Evolutionary conservation across 2,797 vertebrate species (phyloP).

Genomic region (Telmatherina bonti): DNA sequence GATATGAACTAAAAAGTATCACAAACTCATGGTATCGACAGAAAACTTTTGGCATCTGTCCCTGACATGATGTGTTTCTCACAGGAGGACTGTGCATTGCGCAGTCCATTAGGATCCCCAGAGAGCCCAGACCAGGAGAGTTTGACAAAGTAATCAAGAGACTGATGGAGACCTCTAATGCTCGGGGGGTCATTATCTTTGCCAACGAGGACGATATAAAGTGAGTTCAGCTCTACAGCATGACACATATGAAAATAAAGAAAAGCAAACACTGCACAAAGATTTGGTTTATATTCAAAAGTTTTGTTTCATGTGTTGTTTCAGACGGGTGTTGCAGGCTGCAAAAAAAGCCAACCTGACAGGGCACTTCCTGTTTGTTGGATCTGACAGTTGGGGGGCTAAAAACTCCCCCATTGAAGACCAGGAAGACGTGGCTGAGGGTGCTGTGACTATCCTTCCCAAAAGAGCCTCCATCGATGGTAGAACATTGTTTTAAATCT

Average conservation of each 20-base stretch:
- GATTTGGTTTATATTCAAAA: not conserved
- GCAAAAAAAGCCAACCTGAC: conserved; percentile 89
- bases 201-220: conserved; percentile 96
- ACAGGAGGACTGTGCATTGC: conserved; percentile 92
- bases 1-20: too few relatives aligned
- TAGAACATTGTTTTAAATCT: conserved; percentile 54
- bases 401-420: conserved; percentile 89
- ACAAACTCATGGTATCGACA: too few relatives aligned
- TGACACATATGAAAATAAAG: not conserved
- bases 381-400: conserved; percentile 94
- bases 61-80: conserved; percentile 32
- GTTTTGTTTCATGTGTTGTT: conserved; percentile 17
- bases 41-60: too few relatives aligned
- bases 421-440: too few relatives aligned
- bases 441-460: conserved; percentile 91
- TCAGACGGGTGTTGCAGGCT: conserved; percentile 89
- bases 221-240: conserved; percentile 74
- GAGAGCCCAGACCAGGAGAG: conserved; percentile 91
- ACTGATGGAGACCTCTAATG: conserved; percentile 93
- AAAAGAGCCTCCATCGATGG: conserved; percentile 93
- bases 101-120: conserved; percentile 94
- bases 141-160: conserved; percentile 91
- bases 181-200: conserved; percentile 93
- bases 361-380: conserved; percentile 93
- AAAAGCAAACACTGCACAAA: not conserved